Evolutionary conservation across 2,888 invertebrate genomes (phyloP).

Genomic region (Cataglyphis altisquamis): DNA sequence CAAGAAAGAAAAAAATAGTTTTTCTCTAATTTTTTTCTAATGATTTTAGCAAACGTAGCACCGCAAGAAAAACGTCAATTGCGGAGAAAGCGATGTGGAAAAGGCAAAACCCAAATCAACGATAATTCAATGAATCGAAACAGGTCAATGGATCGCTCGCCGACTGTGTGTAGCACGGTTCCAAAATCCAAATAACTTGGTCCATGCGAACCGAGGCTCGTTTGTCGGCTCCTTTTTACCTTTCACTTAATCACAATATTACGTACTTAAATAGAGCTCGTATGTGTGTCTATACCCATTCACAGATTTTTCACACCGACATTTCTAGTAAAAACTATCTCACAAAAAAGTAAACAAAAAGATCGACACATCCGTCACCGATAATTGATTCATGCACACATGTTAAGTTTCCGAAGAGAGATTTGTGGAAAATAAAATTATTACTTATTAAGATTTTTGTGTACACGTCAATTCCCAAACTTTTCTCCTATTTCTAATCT

Average conservation of each 20-base stretch:
- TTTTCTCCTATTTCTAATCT: background rate
- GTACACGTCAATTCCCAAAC: background rate
- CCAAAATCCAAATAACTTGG: constrained; percentile 59
- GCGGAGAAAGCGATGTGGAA: constrained; percentile 64
- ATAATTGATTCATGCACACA: constrained; percentile 25
- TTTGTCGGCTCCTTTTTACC: constrained; percentile 18
- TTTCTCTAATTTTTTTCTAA: background rate
- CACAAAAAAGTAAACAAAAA: background rate
- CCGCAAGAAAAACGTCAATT: constrained; percentile 53
- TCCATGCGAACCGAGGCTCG: constrained; percentile 23
- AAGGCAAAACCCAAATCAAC: constrained; percentile 55
- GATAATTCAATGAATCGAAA: constrained; percentile 61
- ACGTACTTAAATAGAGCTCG: background rate
- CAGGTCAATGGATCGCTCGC: constrained; percentile 66
- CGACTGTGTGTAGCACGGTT: constrained; percentile 59
- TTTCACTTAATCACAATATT: constrained; percentile 37
- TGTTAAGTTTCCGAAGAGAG: background rate
- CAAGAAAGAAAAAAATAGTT: background rate
- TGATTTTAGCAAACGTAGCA: background rate
- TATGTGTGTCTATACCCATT: background rate
- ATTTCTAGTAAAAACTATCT: background rate
- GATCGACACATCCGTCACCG: background rate
- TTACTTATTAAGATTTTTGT: background rate
- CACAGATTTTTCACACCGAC: constrained; percentile 16
- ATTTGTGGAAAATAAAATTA: background rate